Base-by-base conservation (phyloP, 2,797 vertebrate species). In the Scarus forsteni region DNA sequence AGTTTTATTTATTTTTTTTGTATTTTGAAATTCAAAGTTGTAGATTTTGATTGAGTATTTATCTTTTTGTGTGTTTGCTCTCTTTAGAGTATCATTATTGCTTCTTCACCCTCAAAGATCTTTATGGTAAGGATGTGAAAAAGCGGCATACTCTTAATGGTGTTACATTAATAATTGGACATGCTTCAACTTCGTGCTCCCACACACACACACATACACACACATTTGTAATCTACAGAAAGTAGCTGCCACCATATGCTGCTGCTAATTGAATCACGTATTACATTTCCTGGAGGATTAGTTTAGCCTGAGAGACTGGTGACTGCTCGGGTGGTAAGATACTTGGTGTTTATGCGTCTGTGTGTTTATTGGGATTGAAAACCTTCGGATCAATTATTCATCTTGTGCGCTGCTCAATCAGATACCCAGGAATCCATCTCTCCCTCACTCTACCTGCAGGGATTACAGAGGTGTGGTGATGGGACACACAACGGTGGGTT, bases 351-450 rank as follows among this genome's bases (percentile, higher is more conserved):
- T 73, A 75, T 81, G 75, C 46, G 36, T 79, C 50, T 60, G 59
- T 83, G 81, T 83, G 79, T 82, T 86, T 73, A 66, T 51, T 64
- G 64, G 74, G 67, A 84, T 42, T 45, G 85, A 79, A 74, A 81
- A 83, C 65, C 86, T 71, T 54, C 78, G 51, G 73, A 81, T 91
- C 82, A 90, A 92, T 91, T 88, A 92, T 94, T 93, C 77, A 92
- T 89, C 76, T 56, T 34, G 76, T 78, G 76, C 61, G 75, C 77
- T 60, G 65, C 85, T 89, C 85, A 88, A 83, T 90, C 90, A 88
- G 81, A 89, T 83, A 80, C 79, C 82, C 75, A 75, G 77, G 73
- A 86, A 85, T 85, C 83, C 61, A 81, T 84, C 73, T 62, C 70
- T 78, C 27, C 60, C 70, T 53, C 48, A 68, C 49, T 51, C 19